These are phyloP conservation scores for Aleadryas rufinucha DNA, from an alignment of 2,113 vertebrate genomes.

Conservation along the genomic window DNA sequence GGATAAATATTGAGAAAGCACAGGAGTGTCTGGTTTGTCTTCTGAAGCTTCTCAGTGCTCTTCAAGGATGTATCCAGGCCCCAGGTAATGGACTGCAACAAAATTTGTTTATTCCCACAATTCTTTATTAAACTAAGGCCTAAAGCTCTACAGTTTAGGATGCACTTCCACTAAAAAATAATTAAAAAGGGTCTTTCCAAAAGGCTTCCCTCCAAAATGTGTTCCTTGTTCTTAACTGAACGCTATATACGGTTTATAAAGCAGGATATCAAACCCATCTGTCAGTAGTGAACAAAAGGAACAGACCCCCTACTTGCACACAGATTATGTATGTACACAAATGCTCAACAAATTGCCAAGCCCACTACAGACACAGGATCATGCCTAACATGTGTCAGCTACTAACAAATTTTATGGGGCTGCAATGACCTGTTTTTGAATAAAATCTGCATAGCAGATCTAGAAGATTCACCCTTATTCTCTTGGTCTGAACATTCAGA, in stretches of 20 bases:
- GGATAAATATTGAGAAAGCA: not conserved
- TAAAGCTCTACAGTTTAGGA: not conserved
- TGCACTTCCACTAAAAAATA: not conserved
- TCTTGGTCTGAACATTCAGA: not conserved
- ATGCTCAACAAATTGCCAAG: not conserved
- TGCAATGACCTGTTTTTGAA: not conserved
- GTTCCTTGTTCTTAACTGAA: not conserved
- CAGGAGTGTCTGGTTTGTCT: not conserved
- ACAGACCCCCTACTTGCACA: not conserved
- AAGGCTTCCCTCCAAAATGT: not conserved
- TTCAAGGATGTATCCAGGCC: not conserved
- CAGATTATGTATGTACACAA: not conserved
- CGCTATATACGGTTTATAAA: not conserved
- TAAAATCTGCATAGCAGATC: not conserved
- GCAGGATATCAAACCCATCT: not conserved
- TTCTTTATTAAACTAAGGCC: not conserved
- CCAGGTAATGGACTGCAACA: not conserved
- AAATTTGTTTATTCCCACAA: not conserved
- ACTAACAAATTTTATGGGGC: not conserved
- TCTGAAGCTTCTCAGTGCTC: not conserved
- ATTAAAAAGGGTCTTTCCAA: not conserved
- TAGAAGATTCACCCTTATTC: not conserved
- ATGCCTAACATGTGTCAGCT: not conserved
- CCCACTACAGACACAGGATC: not conserved
- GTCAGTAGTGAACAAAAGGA: not conserved